A percentile compares a stretch with the other conserved stretches of the same genome.
These are phyloP conservation scores for Eunapius fragilis DNA, from an alignment of 37 sponge, comb jelly and placozoan genomes.

Conservation along the genomic window DNA sequence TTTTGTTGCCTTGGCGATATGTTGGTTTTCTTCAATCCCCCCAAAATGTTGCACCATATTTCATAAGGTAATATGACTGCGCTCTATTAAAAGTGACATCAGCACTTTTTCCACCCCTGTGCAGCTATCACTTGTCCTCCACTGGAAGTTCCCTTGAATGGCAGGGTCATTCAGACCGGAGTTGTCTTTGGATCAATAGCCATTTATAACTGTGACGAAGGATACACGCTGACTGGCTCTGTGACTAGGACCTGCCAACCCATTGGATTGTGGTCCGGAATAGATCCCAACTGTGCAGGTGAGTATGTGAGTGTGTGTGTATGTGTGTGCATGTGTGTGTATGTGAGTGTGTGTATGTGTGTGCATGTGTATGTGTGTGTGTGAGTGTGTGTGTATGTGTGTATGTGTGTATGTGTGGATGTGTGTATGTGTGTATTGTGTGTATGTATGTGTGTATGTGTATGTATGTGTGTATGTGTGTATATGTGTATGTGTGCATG, in stretches of 20 bases:
- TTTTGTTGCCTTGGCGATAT: too few species aligned
- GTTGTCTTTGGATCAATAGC: slow-evolving; percentile 37
- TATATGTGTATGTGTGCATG: too few species aligned
- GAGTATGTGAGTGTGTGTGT: background rate
- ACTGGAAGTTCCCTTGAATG: slow-evolving; percentile 27
- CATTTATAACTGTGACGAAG: slow-evolving; percentile 44
- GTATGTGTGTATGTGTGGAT: too few species aligned
- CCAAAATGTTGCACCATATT: too few species aligned
- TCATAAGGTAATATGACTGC: too few species aligned
- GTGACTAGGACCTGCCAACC: slow-evolving; percentile 31
- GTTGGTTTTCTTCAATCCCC: too few species aligned
- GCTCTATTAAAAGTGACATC: background rate
- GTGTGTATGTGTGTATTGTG: too few species aligned
- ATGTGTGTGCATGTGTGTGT: background rate
- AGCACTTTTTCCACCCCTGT: background rate
- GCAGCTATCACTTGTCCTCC: slow-evolving; percentile 42
- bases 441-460: too few species aligned
- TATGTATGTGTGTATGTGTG: too few species aligned
- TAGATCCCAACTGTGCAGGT: slow-evolving; percentile 45
- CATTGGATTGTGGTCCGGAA: slow-evolving; percentile 58
- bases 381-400: too few species aligned
- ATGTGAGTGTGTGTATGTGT: background rate
- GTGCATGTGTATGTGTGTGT: too few species aligned
- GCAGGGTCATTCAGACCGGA: slow-evolving; percentile 17
- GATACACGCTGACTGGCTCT: slow-evolving; percentile 35